Conservation (phyloP, 2,113 vertebrate genomes). For the Acinonyx jubatus region DNA sequence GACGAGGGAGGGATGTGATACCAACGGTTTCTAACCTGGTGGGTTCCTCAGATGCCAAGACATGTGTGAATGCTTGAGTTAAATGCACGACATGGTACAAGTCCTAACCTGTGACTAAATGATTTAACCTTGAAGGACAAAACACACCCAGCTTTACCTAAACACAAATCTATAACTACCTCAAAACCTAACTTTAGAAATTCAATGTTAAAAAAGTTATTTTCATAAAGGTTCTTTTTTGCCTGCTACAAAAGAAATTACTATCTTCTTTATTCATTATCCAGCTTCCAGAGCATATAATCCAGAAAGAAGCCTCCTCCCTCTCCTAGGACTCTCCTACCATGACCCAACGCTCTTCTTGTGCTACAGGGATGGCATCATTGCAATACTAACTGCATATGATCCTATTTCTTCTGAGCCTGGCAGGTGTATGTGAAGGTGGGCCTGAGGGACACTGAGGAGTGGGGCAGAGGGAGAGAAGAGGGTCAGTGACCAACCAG, state of each 20-base stretch:
- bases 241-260: background rate
- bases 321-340: background rate
- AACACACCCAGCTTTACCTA: background rate
- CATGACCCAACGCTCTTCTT: fast-evolving
- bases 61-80: background rate
- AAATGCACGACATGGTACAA: background rate
- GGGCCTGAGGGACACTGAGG: fast-evolving
- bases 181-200: conserved; percentile 3
- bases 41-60: background rate
- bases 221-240: background rate
- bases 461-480: background rate
- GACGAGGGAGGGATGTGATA: background rate
- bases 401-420: background rate
- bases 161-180: background rate
- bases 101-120: background rate
- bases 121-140: background rate
- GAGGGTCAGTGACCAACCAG: background rate
- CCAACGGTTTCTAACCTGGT: background rate
- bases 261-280: background rate
- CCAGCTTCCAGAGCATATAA: background rate
- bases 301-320: background rate
- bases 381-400: background rate
- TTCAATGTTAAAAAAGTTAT: background rate
- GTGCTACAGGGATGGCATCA: background rate
- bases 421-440: background rate